A percentile compares a stretch with the other conserved stretches of the same genome.
Conservation (phyloP, 1,140 invertebrate species). For the Vanessa atalanta region DNA sequence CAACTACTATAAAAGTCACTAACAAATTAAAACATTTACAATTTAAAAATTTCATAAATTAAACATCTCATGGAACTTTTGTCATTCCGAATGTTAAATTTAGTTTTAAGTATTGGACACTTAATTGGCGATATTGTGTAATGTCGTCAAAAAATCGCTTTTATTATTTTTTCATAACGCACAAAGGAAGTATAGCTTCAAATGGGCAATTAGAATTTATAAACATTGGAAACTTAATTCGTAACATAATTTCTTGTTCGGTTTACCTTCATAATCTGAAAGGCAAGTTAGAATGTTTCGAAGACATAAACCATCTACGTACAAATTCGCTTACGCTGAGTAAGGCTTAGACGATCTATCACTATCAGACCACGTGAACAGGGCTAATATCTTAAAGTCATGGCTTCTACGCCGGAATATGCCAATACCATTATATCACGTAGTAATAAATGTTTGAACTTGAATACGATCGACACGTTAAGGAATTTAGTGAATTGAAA, state of each 20-base stretch:
- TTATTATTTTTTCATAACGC: too few relatives aligned
- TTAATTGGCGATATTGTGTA: too few relatives aligned
- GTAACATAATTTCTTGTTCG: background rate
- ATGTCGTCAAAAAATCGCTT: too few relatives aligned
- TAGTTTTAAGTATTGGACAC: too few relatives aligned
- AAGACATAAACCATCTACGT: slow-evolving; percentile 2
- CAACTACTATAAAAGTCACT: too few relatives aligned
- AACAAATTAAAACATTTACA: too few relatives aligned
- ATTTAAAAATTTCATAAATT: too few relatives aligned
- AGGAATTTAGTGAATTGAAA: background rate
- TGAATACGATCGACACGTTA: slow-evolving; percentile 11
- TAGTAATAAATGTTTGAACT: slow-evolving; percentile 23
- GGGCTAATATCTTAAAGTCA: slow-evolving; percentile 22
- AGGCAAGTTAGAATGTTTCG: background rate
- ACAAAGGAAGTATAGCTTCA: too few relatives aligned
- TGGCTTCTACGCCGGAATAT: slow-evolving; percentile 24
- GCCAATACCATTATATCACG: slow-evolving; percentile 18
- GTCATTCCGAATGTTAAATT: too few relatives aligned
- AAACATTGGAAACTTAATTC: too few relatives aligned
- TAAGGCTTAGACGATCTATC: slow-evolving; percentile 27
- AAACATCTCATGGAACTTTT: too few relatives aligned
- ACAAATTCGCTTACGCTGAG: slow-evolving; percentile 16
- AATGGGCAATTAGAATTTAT: too few relatives aligned
- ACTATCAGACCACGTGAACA: slow-evolving; percentile 20
- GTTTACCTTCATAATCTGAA: background rate